phyloP scores from a whole-genome alignment of 2,113 vertebrate genomes.

The Litocranius walleri region DNA sequence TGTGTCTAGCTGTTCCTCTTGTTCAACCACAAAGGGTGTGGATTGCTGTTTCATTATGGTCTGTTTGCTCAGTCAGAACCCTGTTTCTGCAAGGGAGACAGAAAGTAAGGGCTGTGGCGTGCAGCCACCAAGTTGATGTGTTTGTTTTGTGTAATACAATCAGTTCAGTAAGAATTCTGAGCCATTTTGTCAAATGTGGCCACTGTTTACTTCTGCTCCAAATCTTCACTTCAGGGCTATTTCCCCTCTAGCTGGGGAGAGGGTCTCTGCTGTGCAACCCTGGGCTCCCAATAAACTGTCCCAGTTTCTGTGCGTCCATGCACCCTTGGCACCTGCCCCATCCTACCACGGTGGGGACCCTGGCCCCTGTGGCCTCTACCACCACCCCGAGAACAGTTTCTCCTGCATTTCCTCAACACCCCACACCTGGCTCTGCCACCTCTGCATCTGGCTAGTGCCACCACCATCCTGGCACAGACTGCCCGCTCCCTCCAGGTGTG shows the following conservation, averaged over 20 bases:
- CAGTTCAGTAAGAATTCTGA: background rate
- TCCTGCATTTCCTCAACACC: background rate
- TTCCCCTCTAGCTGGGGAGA: background rate
- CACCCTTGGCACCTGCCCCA: background rate
- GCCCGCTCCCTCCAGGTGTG: background rate
- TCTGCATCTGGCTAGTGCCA: background rate
- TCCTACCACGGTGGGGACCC: background rate
- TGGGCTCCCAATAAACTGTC: background rate
- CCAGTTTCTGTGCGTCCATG: background rate
- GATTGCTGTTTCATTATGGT: background rate
- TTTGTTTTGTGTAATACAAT: slow-evolving; percentile 33
- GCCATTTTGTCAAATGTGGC: background rate
- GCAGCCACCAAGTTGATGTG: background rate
- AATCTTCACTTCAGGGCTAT: background rate
- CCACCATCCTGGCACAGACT: background rate
- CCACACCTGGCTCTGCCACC: background rate
- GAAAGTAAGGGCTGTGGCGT: background rate
- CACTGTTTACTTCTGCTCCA: background rate
- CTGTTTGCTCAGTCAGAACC: slow-evolving; percentile 23
- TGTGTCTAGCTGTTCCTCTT: background rate
- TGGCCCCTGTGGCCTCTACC: background rate
- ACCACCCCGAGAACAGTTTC: background rate
- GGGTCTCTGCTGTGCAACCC: background rate
- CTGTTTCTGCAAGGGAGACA: background rate
- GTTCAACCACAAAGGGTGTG: slow-evolving; percentile 14